Evolutionary conservation across 1,140 invertebrate species (phyloP), one percentile per base, ranked within the genome.

Genomic region (Polyergus mexicanus): DNA sequence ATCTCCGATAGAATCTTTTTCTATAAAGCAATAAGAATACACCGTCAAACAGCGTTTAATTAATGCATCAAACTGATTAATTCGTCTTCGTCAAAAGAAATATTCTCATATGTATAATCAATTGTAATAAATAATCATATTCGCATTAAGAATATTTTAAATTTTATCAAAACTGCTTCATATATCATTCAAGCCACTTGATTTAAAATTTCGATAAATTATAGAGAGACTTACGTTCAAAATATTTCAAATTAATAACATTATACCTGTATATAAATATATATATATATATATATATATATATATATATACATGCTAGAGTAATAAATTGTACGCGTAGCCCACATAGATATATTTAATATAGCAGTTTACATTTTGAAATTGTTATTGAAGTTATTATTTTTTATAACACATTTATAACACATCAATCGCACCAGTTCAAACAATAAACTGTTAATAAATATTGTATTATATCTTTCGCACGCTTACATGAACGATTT

Each of bases 41-140:
- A 51, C 6, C 35, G 7, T 54, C 25, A 2, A 72, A 11, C 0
- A 35, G 5, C 11, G 10, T 32, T 72, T 32, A 56, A 56, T 72
- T 19, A 22, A 47, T 47, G 44, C 25, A 16, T 8, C 41, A 74
- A 54, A 71, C 4, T 10, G 3, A 47, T 56, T n/a, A 28, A 16
- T 56, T 74, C 10, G 5, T n/a, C n/a, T n/a, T n/a, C n/a, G n/a
- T n/a, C n/a, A n/a, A 22, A 74, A 19, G 6, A n/a, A 54, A n/a
- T 32, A 32, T 4, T 56, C 7, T 56, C 51, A 25, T 58, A 22
- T 75, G 13, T 75, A 56, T 58, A 38, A 74, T 74, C 28, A 38
- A 2, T n/a, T 35, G 3, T 13, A 72, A 72, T 54, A 74, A 74
- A 56, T 28, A 60, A 75, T 75, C 1, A 4, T 74, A 60, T 16